Conservation (phyloP, 2,888 invertebrate species). For the Apamea monoglypha region DNA sequence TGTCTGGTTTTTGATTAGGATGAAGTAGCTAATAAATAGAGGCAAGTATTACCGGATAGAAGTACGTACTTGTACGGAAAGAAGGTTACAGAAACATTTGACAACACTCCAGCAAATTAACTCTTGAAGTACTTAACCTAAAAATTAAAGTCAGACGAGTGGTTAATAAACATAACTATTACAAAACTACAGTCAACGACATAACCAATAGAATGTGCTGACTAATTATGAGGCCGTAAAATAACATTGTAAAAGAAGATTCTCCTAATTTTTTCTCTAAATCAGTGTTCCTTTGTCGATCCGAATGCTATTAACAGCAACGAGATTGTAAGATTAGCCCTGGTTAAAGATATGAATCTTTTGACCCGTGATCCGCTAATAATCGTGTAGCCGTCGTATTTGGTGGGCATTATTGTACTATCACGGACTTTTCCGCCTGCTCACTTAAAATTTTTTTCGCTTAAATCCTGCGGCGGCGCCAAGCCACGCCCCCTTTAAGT, state of each 20-base stretch:
- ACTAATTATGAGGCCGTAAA: constrained; percentile 61
- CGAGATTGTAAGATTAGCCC: constrained; percentile 76
- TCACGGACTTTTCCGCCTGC: too few relatives aligned
- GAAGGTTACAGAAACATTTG: constrained; percentile 20
- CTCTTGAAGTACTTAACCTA: constrained; percentile 26
- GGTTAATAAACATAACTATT: constrained; percentile 36
- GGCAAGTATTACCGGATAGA: not conserved
- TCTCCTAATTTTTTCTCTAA: constrained; percentile 55
- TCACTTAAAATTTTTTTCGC: too few relatives aligned
- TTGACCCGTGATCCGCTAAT: constrained; percentile 86
- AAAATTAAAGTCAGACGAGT: constrained; percentile 14
- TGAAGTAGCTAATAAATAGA: constrained; percentile 19
- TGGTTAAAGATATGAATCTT: constrained; percentile 82
- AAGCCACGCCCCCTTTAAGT: too few relatives aligned
- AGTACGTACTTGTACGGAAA: not conserved
- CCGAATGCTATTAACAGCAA: constrained; percentile 64
- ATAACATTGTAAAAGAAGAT: constrained; percentile 54
- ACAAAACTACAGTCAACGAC: constrained; percentile 46
- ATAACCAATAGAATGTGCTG: constrained; percentile 60
- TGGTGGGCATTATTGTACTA: constrained; percentile 80
- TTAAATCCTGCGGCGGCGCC: too few relatives aligned
- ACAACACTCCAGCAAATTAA: constrained; percentile 36
- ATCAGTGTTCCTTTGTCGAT: constrained; percentile 66
- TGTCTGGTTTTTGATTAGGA: not conserved
- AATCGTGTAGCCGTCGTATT: constrained; percentile 81